Evolutionary conservation across 2,888 invertebrate species (phyloP), one percentile per base, ranked within the genome.

Genomic region (Eristalis intricaria): DNA sequence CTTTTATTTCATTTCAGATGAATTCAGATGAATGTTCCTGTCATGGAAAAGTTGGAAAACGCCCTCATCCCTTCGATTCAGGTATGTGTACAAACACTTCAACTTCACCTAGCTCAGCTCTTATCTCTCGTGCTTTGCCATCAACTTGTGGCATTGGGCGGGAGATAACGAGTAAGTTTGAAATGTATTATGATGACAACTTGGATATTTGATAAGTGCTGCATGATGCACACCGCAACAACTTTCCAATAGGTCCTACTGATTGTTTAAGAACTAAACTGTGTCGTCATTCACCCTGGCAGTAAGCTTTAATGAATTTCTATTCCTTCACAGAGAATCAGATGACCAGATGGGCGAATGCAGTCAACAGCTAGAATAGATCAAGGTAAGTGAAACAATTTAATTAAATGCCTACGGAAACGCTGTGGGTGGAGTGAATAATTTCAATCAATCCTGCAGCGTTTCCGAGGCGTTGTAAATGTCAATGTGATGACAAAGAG

Each of bases 191-290:
- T 90, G 90, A 91, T 91, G 91, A 90, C 69, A 90, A 85, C 74
- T 89, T 84, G 81, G 77, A 89, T 78, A 43, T 32, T 84, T 90
- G 90, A 90, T 61, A 65, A 78, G 84, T 89, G 89, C 90, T 85
- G 83, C 85, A 89, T 90, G 90, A 90, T 90, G 76, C 82, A 88
- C 84, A 89, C 89, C 90, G 90, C 90, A 90, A 90, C 90, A 89
- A 89, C 78, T 23, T 61, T 88, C 90, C 77, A 84, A 84, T 88
- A 80, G 83, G 88, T 88, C 88, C 88, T 88, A 75, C 88, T 88
- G 88, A 88, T 32, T 66, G 13, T 22, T 4, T 10, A 13, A 15
- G 4, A 23, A 26, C 3, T 5, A 15, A 50, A 4, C 19, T 8
- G 7, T 8, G 8, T 1, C 8, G 2, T 50, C 19, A 0, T 19